Evolutionary conservation across 2,888 invertebrate species (phyloP).

Genomic region (Chrysomela aeneicollis): DNA sequence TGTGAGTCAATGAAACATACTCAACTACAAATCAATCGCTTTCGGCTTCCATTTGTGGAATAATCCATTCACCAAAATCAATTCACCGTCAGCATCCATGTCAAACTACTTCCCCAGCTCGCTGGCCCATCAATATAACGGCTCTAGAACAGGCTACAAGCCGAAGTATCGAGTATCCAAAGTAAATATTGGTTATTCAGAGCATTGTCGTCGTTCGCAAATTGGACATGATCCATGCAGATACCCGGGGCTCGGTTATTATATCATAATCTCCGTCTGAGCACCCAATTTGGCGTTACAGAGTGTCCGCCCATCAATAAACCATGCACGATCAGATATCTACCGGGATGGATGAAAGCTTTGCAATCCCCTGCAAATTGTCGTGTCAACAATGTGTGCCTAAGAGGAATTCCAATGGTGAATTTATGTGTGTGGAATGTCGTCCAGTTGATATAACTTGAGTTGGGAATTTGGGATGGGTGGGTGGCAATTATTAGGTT

Average conservation of each 20-base stretch:
- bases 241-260: slow-evolving; percentile 24
- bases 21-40: neutral
- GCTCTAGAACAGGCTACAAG: neutral
- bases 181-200: slow-evolving; percentile 5
- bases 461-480: neutral
- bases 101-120: neutral
- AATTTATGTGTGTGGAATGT: slow-evolving; percentile 13
- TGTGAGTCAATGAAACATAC: neutral
- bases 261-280: slow-evolving; percentile 32
- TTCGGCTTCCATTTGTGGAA: neutral
- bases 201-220: neutral
- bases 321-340: slow-evolving; percentile 37
- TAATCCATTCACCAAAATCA: neutral
- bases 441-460: neutral
- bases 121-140: neutral
- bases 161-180: neutral
- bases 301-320: slow-evolving; percentile 37
- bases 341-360: slow-evolving; percentile 31
- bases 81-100: neutral
- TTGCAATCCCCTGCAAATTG: slow-evolving; percentile 36
- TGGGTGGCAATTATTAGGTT: neutral
- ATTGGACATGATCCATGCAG: slow-evolving; percentile 15
- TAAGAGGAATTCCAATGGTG: slow-evolving; percentile 18
- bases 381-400: slow-evolving; percentile 36
- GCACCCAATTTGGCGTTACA: slow-evolving; percentile 31